Base-by-base conservation (phyloP, 1,140 invertebrate species). In the Drosophila burlai region DNA sequence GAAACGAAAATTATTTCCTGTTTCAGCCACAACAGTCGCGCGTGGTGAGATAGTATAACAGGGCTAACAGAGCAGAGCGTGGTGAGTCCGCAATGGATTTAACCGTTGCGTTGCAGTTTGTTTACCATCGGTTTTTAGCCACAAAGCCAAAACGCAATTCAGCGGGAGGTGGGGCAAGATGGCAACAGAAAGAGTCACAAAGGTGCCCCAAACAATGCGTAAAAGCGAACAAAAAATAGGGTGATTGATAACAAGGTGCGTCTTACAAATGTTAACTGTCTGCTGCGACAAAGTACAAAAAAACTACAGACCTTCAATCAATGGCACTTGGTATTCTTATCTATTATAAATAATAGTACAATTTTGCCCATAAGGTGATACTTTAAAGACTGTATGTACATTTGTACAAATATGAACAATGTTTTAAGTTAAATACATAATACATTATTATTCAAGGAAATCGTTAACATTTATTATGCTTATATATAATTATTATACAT, bases 1-100 rank as follows among this genome's bases (percentile, higher is more conserved):
- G 50, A 83, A 83, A 65, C 72, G 46, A 85, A 68, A 87, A 83
- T 79, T 68, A 83, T 82, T 82, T 82, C 80, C 80, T 83, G 74
- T 78, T 81, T 73, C 26, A 66, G 75, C 65, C 77, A 72, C 34
- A 59, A 45, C 66, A 79, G 62, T 21, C 21, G 64, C 50, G 40
- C 40, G 69, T 47, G 69, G 58, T 75, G 72, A 31, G 54, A 57
- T 57, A 57, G 54, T 40, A n/a, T 40, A 57, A 57, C 54, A 57
- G 34, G 45, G 67, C 69, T 76, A 76, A 76, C 73, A 76, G 46
- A 76, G 34, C 49, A 67, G 34, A 36, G 31, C 7, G 67, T 71
- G 67, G 67, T 71, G 67, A 67, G 29, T 67, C 66, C 46, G 36
- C 43, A n/a, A 16, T 13, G 38, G 15, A 68, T 68, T 68, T 65